These are phyloP conservation scores for Coecobrya sp. DNA, from an alignment of 2,888 invertebrate species.

Conservation along the genomic window DNA sequence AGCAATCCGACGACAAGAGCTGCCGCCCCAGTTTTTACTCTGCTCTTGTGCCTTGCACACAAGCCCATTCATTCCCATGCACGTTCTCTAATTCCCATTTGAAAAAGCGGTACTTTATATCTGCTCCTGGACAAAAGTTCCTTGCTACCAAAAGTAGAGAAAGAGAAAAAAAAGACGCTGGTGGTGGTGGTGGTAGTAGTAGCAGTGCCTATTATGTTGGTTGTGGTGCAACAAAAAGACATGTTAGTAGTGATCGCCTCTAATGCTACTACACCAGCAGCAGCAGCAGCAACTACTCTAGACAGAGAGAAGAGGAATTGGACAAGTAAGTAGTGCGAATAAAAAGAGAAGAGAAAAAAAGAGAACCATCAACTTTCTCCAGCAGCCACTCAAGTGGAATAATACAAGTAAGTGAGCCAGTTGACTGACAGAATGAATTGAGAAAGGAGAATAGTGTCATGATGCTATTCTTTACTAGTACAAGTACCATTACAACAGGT, in stretches of 20 bases:
- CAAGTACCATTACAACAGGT: too few species aligned
- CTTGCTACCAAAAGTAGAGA: too few species aligned
- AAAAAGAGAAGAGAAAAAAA: background rate
- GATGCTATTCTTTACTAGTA: background rate
- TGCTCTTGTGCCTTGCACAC: conserved; percentile 46
- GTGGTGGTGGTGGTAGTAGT: too few species aligned
- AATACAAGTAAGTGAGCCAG: background rate
- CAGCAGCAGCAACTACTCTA: background rate
- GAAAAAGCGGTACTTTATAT: too few species aligned
- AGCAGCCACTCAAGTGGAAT: background rate
- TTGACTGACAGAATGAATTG: background rate
- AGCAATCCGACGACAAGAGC: conserved; percentile 2
- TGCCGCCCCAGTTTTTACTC: conserved; percentile 31
- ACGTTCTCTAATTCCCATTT: too few species aligned
- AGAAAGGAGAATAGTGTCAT: background rate
- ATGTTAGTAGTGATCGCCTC: background rate
- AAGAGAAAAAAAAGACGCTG: too few species aligned
- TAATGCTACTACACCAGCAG: background rate
- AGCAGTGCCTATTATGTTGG: too few species aligned
- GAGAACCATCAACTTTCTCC: background rate
- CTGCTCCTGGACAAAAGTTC: too few species aligned
- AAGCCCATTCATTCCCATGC: background rate
- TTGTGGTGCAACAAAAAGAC: background rate
- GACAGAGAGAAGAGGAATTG: conserved; percentile 5
- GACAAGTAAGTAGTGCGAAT: background rate